phyloP scores from a whole-genome alignment of 2,888 invertebrate genomes.

The Agriotes lineatus region DNA sequence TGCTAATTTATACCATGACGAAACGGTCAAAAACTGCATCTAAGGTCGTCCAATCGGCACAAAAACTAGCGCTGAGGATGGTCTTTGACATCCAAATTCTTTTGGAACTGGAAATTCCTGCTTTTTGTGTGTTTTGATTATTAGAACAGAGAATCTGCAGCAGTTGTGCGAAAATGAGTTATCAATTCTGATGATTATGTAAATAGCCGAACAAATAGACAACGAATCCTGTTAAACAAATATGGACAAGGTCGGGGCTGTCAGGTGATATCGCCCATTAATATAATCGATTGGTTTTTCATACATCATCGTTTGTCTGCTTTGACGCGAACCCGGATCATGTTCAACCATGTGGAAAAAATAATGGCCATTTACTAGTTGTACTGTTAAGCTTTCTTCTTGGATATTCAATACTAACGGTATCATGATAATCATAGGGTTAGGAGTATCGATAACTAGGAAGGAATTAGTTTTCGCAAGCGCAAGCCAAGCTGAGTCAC shows the following conservation, averaged over 20 bases:
- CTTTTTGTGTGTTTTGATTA: not conserved
- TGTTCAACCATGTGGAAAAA: not conserved
- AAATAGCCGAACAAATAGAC: not conserved
- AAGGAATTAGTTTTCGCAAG: not conserved
- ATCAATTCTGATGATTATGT: not conserved
- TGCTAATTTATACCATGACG: conserved; percentile 9
- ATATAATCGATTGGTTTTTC: not conserved
- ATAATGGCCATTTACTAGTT: not conserved
- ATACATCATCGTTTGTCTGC: not conserved
- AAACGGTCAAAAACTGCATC: conserved; percentile 15
- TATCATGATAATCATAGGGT: not conserved
- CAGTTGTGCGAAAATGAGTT: not conserved
- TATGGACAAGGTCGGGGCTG: not conserved
- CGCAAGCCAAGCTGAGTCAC: not conserved
- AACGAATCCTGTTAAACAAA: conserved; percentile 2
- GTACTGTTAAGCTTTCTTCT: conserved; percentile 8
- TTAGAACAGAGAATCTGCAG: not conserved
- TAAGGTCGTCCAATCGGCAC: not conserved
- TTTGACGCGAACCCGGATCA: not conserved
- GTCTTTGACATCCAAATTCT: not conserved
- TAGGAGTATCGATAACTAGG: not conserved
- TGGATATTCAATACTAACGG: not conserved
- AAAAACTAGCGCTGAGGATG: not conserved
- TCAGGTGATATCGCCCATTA: not conserved
- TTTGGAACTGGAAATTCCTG: conserved; percentile 2